phyloP scores from a whole-genome alignment of 53 echinoderm and acorn worm species.

The Patiria pectinifera region DNA sequence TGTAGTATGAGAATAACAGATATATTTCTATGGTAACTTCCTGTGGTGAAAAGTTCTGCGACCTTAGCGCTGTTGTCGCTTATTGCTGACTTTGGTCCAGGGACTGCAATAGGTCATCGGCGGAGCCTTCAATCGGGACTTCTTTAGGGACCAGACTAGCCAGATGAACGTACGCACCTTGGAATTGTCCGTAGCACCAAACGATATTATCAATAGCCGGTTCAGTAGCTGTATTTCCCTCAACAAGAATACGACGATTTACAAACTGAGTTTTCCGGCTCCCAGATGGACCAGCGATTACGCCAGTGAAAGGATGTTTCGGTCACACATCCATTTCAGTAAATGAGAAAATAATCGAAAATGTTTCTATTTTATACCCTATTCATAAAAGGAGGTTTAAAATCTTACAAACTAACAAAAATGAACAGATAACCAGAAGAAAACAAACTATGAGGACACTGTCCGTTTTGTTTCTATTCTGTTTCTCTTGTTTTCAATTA shows the following conservation, averaged over 20 bases:
- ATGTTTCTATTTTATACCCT: too few species aligned
- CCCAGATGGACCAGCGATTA: slow-evolving; percentile 68
- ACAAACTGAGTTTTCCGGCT: slow-evolving; percentile 78
- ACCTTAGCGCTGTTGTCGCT: slow-evolving; percentile 64
- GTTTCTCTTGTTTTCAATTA: too few species aligned
- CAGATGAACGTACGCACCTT: slow-evolving; percentile 67
- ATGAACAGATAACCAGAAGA: too few species aligned
- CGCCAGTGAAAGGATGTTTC: slow-evolving; percentile 38
- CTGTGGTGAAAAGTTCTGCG: slow-evolving; percentile 75
- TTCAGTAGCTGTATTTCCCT: slow-evolving; percentile 40
- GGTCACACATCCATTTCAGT: slow-evolving; percentile 16
- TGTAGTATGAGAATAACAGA: slow-evolving; percentile 80
- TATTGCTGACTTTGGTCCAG: slow-evolving; percentile 60
- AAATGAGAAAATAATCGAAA: background rate
- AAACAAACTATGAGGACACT: too few species aligned
- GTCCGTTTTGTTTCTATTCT: too few species aligned
- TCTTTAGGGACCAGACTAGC: slow-evolving; percentile 30
- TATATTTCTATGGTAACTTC: slow-evolving; percentile 81
- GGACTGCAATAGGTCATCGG: slow-evolving; percentile 49
- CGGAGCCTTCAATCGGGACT: slow-evolving; percentile 76
- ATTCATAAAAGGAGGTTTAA: too few species aligned
- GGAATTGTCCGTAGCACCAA: slow-evolving; percentile 88
- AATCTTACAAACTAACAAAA: too few species aligned
- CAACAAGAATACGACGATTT: slow-evolving; percentile 37
- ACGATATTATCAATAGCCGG: slow-evolving; percentile 63